Percentiles rank a stretch among this genome's conserved stretches.
phyloP scores from a whole-genome alignment of 2,888 invertebrate genomes.

The Hyposoter didymator region DNA sequence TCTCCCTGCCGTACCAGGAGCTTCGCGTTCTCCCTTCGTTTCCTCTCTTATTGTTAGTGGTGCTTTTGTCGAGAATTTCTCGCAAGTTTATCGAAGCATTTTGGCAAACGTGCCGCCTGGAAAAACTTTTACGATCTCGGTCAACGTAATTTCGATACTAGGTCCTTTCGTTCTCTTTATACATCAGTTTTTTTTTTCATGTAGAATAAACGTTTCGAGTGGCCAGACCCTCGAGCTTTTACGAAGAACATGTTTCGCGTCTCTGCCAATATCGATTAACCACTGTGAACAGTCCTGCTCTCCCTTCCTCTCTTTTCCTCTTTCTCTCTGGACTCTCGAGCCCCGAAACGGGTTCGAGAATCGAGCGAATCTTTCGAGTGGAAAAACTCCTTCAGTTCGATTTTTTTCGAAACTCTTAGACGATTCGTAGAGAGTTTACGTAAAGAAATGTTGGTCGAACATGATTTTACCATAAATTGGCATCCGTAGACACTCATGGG shows the following conservation, averaged over 20 bases:
- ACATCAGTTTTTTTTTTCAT: neutral
- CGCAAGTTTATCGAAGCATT: conserved; percentile 49
- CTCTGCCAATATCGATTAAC: conserved; percentile 25
- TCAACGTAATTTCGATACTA: conserved; percentile 55
- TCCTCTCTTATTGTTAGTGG: conserved; percentile 12
- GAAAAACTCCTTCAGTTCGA: too few species aligned
- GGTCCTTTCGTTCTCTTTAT: conserved; percentile 1
- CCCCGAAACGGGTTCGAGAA: too few species aligned
- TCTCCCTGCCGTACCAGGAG: neutral
- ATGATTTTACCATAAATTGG: too few species aligned
- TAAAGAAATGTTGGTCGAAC: too few species aligned
- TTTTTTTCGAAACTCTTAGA: too few species aligned
- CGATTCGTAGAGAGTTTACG: too few species aligned
- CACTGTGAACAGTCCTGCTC: neutral
- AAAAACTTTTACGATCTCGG: conserved; percentile 58
- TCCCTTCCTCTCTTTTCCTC: neutral
- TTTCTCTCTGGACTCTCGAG: neutral
- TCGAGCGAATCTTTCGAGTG: too few species aligned
- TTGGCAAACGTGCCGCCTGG: conserved; percentile 42
- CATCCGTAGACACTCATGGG: too few species aligned
- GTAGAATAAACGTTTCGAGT: conserved; percentile 14
- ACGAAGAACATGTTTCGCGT: conserved; percentile 29
- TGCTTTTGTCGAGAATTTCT: conserved; percentile 21
- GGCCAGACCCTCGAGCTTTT: conserved; percentile 38
- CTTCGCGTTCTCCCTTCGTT: neutral